Evolutionary conservation across 2,113 vertebrate species (phyloP), one percentile per base, ranked within the genome.

Genomic region (Cyphomyrus discorhynchus): DNA sequence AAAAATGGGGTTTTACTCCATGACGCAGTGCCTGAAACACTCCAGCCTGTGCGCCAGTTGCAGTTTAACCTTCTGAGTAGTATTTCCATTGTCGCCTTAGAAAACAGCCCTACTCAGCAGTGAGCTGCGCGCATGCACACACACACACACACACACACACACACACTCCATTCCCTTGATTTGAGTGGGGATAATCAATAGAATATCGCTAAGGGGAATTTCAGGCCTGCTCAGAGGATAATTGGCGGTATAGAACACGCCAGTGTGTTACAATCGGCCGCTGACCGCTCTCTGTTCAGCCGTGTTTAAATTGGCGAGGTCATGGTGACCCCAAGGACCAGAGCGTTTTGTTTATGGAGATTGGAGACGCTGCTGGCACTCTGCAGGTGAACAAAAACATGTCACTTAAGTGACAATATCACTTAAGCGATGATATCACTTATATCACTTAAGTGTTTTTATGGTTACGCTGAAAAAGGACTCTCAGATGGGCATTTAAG

Each of bases 1-100:
- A 53, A 53, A 62, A 74, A 31, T 5, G 31, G 74, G 74, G 74
- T 7, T 80, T 35, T 42, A 19, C 74, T 19, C 17, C 74, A 35
- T 42, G 31, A 80, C 6, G 74, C 74, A 80, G 74, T 42, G 15
- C 74, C 74, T 39, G 5, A 19, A 19, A 80, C 74, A 2, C 35
- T 13, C 70, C 31, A 35, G 35, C 96, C 96, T 97, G 97, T 97
- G 97, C 96, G 97, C 95, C 96, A 96, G 97, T 97, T 96, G 96
- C 95, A 96, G 96, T 96, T 97, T 97, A 97, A 98, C 97, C 97
- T 97, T 98, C 96, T 96, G 95, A 97, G 96, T 97, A 96, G 96
- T 96, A 95, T 95, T 97, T 97, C 97, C 97, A 97, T 97, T 96
- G 45, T 46, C 1, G 96, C 96, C 96, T 96, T 97, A 95, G 95